Conservation (phyloP, 2,888 invertebrate species). For the Aspidiotus destructor region DNA sequence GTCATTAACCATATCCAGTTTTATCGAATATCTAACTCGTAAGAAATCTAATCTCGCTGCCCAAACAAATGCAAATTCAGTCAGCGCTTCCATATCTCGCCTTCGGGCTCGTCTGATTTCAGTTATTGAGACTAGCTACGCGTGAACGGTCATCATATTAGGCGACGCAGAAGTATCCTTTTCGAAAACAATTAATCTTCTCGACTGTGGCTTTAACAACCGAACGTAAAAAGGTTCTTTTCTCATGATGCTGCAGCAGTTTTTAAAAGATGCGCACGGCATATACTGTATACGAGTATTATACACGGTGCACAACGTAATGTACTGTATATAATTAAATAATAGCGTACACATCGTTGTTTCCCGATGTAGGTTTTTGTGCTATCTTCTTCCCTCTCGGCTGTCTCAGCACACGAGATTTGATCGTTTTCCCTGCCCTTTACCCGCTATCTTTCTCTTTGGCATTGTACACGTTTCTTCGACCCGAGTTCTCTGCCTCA, state of each 20-base stretch:
- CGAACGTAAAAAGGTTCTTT: neutral
- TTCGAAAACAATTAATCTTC: conserved; percentile 1
- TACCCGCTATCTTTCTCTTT: neutral
- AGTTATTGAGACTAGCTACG: too few species aligned
- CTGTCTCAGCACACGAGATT: conserved; percentile 28
- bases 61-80: too few species aligned
- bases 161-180: neutral
- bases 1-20: too few species aligned
- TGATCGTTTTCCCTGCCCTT: neutral
- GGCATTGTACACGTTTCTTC: neutral
- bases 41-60: too few species aligned
- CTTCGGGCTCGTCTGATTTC: too few species aligned
- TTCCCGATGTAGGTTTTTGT: neutral
- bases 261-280: neutral
- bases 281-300: too few species aligned
- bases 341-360: neutral
- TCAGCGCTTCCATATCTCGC: too few species aligned
- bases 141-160: too few species aligned
- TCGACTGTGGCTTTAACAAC: neutral
- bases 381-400: conserved; percentile 29
- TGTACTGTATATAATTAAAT: neutral
- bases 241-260: neutral
- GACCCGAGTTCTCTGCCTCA: too few species aligned
- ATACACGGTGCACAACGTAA: too few species aligned
- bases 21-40: too few species aligned